Percentiles rank a stretch among this genome's conserved stretches.
These are phyloP conservation scores for Temnothorax unifasciatus DNA, from an alignment of 2,888 invertebrate genomes.

Conservation along the genomic window DNA sequence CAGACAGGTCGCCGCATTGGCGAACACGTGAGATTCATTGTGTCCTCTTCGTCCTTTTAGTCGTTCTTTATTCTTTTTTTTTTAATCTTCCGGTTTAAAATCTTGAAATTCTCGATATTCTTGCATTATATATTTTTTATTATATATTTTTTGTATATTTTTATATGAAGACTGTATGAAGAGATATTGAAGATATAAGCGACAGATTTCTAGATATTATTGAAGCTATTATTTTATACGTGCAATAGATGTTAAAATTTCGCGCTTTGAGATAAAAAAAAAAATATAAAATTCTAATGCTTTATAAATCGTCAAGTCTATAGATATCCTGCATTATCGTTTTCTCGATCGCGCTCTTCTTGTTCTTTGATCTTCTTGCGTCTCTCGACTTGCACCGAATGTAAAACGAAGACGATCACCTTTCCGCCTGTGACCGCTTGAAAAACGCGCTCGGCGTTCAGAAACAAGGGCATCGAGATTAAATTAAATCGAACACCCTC, in stretches of 20 bases:
- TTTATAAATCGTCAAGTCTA: neutral
- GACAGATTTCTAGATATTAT: neutral
- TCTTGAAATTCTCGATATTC: neutral
- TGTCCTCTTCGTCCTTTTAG: conserved; percentile 55
- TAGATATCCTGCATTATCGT: neutral
- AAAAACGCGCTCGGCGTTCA: neutral
- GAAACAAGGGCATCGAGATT: conserved; percentile 66
- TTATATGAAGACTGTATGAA: neutral
- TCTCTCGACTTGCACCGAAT: neutral
- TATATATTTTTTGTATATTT: neutral
- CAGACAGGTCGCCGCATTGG: conserved; percentile 62
- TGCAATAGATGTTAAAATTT: neutral
- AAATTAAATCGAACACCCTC: conserved; percentile 76
- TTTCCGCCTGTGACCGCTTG: conserved; percentile 3
- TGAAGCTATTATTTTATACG: neutral
- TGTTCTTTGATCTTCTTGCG: neutral
- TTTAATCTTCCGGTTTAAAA: neutral
- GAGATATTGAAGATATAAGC: neutral
- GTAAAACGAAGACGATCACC: conserved; percentile 40
- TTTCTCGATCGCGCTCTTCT: neutral
- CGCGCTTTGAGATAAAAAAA: neutral
- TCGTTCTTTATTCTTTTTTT: conserved; percentile 29
- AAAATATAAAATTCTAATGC: neutral
- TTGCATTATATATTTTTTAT: neutral
- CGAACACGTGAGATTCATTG: conserved; percentile 60